A percentile compares a stretch with the other conserved stretches of the same genome.
These are phyloP conservation scores for Phenacoccus solenopsis DNA, from an alignment of 1,140 invertebrate species.

Conservation along the genomic window DNA sequence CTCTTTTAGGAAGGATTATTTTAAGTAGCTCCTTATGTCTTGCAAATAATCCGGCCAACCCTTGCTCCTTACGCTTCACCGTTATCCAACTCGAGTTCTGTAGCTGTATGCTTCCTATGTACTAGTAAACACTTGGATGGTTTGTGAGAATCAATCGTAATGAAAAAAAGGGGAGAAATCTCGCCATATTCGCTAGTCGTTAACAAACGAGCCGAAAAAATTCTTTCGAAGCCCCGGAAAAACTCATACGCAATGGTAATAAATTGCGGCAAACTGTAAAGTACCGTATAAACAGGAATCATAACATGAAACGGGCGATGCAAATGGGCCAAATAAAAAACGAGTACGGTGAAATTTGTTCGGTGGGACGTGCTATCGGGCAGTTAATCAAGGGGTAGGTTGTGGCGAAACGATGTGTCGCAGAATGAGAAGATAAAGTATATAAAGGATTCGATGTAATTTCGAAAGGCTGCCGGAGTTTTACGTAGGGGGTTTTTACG, in stretches of 20 bases:
- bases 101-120: too few relatives aligned
- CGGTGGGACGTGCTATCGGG: background rate
- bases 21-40: background rate
- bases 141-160: too few relatives aligned
- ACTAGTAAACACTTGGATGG: too few relatives aligned
- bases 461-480: background rate
- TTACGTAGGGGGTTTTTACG: too few relatives aligned
- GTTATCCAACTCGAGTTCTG: too few relatives aligned
- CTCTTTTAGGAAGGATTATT: slow-evolving; percentile 4
- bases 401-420: background rate
- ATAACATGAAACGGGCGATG: slow-evolving; percentile 1
- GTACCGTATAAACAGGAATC: background rate
- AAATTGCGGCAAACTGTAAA: too few relatives aligned
- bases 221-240: too few relatives aligned
- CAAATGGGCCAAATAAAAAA: background rate
- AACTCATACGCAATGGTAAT: too few relatives aligned
- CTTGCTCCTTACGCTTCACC: background rate
- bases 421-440: background rate
- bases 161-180: too few relatives aligned
- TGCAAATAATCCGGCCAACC: background rate
- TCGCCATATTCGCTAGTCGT: too few relatives aligned
- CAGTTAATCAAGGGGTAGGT: background rate
- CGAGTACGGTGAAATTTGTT: background rate
- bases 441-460: background rate
- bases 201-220: too few relatives aligned